Evolutionary conservation across 2,113 vertebrate species (phyloP), one percentile per base, ranked within the genome.

Genomic region (Bos indicus): DNA sequence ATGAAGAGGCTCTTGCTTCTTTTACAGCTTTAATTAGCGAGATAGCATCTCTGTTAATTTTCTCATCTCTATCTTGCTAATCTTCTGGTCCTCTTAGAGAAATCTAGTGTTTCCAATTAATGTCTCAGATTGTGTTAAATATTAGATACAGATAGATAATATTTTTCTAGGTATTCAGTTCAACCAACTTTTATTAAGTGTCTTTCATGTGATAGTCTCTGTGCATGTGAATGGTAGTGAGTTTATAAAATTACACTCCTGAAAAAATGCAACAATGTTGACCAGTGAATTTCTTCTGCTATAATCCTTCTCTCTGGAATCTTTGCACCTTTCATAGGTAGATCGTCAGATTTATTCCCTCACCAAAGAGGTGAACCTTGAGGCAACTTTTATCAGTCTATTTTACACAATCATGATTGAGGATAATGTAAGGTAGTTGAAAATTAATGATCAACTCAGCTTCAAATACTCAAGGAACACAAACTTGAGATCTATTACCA

Each of bases 1-100:
- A 36, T 51, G 95, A 97, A 97, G 95, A 97, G 87, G 83, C 85
- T 97, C 59, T 92, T 80, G 88, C 87, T 94, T 97, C 95, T 97
- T 98, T 98, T 97, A 96, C 57, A 90, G 95, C 83, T 98, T 98
- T 97, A 94, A 98, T 98, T 97, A 97, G 67, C 77, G 74, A 97
- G 94, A 97, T 97, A 98, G 97, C 82, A 46, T 96, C 91, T 85
- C 62, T 40, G 59, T 81, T 98, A 97, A 97, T 95, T 97, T 98
- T 95, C 83, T 95, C 93, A 97, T 97, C 84, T 95, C 46, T 88
- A 52, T 86, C 90, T 97, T 97, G 88, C 74, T 97, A 90, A 97
- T 97, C 51, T 88, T 93, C 88, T 77, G 62, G 85, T 88, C 48
- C 64, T 95, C 5, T 1, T 10, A 97, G 43, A 74, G 71, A 88